These are phyloP conservation scores for Sardina pilchardus DNA, from an alignment of 2,113 vertebrate species.

Conservation along the genomic window DNA sequence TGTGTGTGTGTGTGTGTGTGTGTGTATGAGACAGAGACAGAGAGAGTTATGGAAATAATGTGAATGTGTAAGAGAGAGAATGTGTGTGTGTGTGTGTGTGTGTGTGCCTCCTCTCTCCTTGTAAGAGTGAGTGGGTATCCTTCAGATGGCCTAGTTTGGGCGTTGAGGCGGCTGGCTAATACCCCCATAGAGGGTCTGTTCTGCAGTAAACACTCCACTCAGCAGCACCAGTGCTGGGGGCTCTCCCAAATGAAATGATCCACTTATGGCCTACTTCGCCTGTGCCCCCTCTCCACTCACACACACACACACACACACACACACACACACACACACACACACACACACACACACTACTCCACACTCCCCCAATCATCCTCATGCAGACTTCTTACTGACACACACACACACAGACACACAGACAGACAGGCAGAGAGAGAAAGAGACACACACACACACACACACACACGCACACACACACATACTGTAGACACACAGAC, in stretches of 20 bases:
- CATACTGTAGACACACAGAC: not conserved
- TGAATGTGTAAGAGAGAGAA: not conserved
- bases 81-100: not conserved
- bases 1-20: slow-evolving; percentile 5
- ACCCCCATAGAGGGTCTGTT: slow-evolving; percentile 52
- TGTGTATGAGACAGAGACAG: slow-evolving; percentile 18
- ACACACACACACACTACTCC: not conserved
- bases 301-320: not conserved
- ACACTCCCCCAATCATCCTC: too few relatives aligned
- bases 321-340: not conserved
- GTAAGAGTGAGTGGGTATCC: slow-evolving; percentile 46
- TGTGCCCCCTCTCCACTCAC: slow-evolving; percentile 44
- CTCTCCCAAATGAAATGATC: slow-evolving; percentile 57
- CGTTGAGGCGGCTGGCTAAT: slow-evolving; percentile 62
- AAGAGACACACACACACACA: slow-evolving; percentile 27
- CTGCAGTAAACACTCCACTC: slow-evolving; percentile 59
- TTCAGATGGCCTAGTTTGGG: slow-evolving; percentile 72
- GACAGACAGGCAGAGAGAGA: too few relatives aligned
- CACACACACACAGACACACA: not conserved
- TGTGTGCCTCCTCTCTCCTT: slow-evolving; percentile 39
- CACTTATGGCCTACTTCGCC: slow-evolving; percentile 56
- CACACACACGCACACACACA: not conserved
- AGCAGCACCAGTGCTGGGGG: slow-evolving; percentile 43
- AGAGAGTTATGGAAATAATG: not conserved
- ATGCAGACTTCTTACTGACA: too few relatives aligned